phyloP scores from a whole-genome alignment of 2,113 vertebrate genomes.

The Odocoileus virginianus region DNA sequence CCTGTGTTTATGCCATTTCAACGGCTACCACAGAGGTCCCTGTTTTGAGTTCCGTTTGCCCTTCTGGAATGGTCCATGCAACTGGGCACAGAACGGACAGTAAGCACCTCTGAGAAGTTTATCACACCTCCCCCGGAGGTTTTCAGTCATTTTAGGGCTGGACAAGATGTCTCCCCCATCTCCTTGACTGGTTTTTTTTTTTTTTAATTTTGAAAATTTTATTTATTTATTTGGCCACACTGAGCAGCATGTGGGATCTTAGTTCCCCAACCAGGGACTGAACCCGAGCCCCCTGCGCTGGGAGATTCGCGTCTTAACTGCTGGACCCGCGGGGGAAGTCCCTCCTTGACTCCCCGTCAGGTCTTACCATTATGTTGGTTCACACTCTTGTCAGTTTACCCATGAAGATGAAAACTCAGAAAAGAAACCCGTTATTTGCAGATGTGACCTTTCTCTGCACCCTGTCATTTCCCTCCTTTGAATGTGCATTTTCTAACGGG shows the following conservation, averaged over 20 bases:
- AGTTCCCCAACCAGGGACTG: neutral
- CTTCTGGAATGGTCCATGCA: neutral
- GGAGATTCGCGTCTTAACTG: neutral
- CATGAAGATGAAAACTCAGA: neutral
- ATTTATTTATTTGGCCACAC: neutral
- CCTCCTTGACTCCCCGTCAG: neutral
- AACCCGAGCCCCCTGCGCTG: neutral
- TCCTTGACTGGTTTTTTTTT: neutral
- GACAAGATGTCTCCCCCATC: neutral
- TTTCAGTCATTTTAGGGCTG: neutral
- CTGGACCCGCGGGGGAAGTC: neutral
- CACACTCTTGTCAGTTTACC: neutral
- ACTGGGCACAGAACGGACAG: neutral
- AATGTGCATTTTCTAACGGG: neutral
- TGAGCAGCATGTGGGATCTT: neutral
- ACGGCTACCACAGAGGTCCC: neutral
- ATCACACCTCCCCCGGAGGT: neutral
- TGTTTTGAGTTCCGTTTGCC: neutral
- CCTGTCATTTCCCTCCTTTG: neutral
- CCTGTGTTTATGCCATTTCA: neutral
- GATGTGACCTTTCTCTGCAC: neutral
- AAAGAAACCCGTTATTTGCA: neutral
- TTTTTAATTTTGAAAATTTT: neutral
- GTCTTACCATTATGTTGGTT: neutral
- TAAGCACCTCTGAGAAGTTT: neutral